phyloP scores from a whole-genome alignment of 2,797 vertebrate species.

The Hyperoplus lanceolatus region DNA sequence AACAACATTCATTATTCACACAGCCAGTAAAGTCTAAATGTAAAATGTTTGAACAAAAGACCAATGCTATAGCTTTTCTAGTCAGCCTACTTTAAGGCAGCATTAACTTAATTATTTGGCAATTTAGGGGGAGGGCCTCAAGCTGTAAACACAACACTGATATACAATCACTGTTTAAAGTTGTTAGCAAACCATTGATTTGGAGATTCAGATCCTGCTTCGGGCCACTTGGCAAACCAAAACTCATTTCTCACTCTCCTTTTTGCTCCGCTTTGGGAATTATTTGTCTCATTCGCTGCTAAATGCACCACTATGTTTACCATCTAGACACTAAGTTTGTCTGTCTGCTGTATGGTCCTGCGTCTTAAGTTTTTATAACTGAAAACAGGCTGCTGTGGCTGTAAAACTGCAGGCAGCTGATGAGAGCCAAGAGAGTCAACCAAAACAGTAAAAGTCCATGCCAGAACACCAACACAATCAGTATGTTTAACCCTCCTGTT shows the following conservation, averaged over 20 bases:
- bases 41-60: not conserved
- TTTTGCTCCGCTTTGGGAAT: not conserved
- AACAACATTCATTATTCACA: not conserved
- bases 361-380: not conserved
- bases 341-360: not conserved
- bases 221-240: not conserved
- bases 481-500: no score
- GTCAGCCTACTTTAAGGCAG: not conserved
- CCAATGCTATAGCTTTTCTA: not conserved
- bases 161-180: not conserved
- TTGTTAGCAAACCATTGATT: not conserved
- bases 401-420: not conserved
- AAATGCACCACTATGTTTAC: conserved; percentile 1
- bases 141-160: not conserved
- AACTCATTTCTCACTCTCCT: not conserved
- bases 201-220: no score
- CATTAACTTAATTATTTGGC: not conserved
- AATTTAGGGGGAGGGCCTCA: not conserved
- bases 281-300: not conserved
- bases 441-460: not conserved
- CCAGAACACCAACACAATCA: not conserved
- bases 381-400: not conserved
- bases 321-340: not conserved
- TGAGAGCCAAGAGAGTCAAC: not conserved
- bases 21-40: not conserved